These are phyloP conservation scores for Cheilosia urbana DNA, from an alignment of 2,888 invertebrate genomes.

Conservation along the genomic window DNA sequence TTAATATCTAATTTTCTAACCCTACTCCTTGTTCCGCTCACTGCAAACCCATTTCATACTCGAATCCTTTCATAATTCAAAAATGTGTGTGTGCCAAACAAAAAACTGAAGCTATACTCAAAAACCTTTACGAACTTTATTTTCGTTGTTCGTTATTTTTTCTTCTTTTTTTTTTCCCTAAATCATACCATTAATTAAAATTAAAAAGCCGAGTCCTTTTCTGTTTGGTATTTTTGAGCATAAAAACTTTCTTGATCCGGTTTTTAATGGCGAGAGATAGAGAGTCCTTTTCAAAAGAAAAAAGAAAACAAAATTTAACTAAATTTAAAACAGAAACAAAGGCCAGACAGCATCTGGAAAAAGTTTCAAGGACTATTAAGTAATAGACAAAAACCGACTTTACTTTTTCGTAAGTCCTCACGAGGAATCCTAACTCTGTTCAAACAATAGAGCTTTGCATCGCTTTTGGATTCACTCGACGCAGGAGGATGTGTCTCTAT, in stretches of 20 bases:
- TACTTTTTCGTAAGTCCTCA: background rate
- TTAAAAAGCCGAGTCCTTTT: constrained; percentile 49
- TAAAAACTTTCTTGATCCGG: constrained; percentile 22
- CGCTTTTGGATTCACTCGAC: background rate
- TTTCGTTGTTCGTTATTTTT: constrained; percentile 1
- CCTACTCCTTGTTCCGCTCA: background rate
- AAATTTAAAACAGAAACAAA: constrained; percentile 22
- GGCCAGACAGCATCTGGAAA: constrained; percentile 2
- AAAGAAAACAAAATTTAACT: constrained; percentile 42
- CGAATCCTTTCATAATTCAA: constrained; percentile 64
- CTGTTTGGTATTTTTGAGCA: background rate
- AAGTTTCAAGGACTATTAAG: constrained; percentile 6
- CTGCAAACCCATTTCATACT: constrained; percentile 50
- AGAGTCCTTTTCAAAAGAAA: background rate
- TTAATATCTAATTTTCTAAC: constrained; percentile 64
- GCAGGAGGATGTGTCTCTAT: background rate
- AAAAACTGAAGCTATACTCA: background rate
- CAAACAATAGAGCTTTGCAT: no score
- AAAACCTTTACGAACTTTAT: constrained; percentile 27
- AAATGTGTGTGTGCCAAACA: constrained; percentile 7
- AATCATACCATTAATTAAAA: constrained; percentile 69
- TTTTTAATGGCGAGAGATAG: constrained; percentile 30
- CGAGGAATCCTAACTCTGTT: background rate
- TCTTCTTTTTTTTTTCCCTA: constrained; percentile 17
- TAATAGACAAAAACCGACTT: constrained; percentile 1